These are phyloP conservation scores for Drosophila burlai DNA, from an alignment of 1,140 invertebrate genomes.

Conservation along the genomic window DNA sequence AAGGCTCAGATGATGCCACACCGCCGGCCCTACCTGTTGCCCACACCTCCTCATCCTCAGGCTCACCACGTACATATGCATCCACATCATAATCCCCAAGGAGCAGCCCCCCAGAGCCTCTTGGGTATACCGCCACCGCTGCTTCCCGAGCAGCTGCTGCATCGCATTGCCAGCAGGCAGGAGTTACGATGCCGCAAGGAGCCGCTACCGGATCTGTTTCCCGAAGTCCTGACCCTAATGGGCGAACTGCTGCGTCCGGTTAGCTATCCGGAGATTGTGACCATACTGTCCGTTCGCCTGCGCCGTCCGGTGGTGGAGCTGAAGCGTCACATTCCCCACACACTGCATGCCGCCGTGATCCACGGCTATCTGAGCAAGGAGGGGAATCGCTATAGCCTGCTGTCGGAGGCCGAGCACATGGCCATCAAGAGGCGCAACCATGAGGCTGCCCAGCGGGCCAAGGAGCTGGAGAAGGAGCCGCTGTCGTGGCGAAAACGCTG, in stretches of 20 bases:
- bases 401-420: constrained; percentile 60
- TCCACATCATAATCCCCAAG: neutral
- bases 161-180: neutral
- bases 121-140: neutral
- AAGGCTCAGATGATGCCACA: neutral
- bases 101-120: neutral
- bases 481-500: constrained; percentile 70
- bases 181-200: constrained; percentile 20
- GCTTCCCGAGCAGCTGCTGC: neutral
- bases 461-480: constrained; percentile 70
- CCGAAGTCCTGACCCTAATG: constrained; percentile 47
- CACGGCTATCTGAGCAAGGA: constrained; percentile 67
- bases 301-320: constrained; percentile 55
- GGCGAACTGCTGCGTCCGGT: constrained; percentile 53
- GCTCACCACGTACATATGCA: too few relatives aligned
- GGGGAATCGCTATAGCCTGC: constrained; percentile 62
- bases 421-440: constrained; percentile 61
- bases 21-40: neutral
- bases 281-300: constrained; percentile 38
- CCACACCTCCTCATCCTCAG: neutral
- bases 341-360: constrained; percentile 49
- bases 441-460: constrained; percentile 61
- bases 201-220: constrained; percentile 57
- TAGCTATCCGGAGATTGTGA: constrained; percentile 71
- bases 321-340: constrained; percentile 70